Evolutionary conservation across 2,797 vertebrate genomes (phyloP).

Genomic region (Melanogrammus aeglefinus): DNA sequence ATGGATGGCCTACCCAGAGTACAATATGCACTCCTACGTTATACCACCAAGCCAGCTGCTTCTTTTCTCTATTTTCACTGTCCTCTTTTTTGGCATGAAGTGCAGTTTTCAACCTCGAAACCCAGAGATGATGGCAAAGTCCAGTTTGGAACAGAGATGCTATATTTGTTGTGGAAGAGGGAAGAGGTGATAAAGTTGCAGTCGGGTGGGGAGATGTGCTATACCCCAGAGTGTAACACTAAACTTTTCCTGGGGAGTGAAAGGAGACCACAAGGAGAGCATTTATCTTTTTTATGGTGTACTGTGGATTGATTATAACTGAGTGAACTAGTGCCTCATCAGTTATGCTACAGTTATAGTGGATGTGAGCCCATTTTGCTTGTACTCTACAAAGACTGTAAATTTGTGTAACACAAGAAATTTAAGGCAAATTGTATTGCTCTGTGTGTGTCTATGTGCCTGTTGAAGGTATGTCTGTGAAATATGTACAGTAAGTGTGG

Average conservation of each 20-base stretch:
- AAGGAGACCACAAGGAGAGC: not conserved
- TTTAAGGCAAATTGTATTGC: not conserved
- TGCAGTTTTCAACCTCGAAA: not conserved
- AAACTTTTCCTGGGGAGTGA: not conserved
- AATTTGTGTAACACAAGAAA: not conserved
- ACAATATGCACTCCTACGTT: not conserved
- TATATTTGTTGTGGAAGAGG: not conserved
- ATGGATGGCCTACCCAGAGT: slow-evolving; percentile 4
- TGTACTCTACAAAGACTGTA: not conserved
- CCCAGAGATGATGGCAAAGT: not conserved
- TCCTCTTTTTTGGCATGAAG: slow-evolving; percentile 4
- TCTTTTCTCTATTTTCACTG: not conserved
- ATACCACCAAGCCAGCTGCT: not conserved
- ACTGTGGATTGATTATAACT: not conserved
- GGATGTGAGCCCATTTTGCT: not conserved
- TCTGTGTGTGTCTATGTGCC: not conserved
- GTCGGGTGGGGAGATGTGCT: not conserved
- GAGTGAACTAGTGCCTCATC: not conserved
- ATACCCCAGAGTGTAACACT: not conserved
- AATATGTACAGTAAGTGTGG: not conserved
- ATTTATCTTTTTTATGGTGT: not conserved
- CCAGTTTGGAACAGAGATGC: not conserved
- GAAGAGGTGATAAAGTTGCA: not conserved
- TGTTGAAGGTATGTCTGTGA: not conserved
- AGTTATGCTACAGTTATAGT: not conserved